A percentile compares a stretch with the other conserved stretches of the same genome.
Evolutionary conservation across 2,888 invertebrate species (phyloP).

Genomic region (Allolobophora icterica): DNA sequence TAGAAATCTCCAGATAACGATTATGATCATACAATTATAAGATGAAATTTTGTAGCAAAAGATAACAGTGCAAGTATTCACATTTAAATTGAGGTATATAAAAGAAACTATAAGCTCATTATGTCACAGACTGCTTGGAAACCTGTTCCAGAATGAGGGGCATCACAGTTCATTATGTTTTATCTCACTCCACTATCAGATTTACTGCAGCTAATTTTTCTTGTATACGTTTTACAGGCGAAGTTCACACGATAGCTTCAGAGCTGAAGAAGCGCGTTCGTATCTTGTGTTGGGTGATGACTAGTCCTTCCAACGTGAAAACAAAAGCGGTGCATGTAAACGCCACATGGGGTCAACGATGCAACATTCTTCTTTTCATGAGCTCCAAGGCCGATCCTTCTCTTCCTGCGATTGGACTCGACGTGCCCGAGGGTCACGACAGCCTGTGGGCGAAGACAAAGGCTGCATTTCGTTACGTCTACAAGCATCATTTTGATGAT

Average conservation of each 20-base stretch:
- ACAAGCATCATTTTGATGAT: slow-evolving; percentile 79
- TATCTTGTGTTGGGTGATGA: slow-evolving; percentile 96
- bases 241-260: slow-evolving; percentile 52
- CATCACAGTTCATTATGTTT: too few relatives aligned
- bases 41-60: neutral
- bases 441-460: slow-evolving; percentile 97
- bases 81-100: neutral
- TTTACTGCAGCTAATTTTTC: neutral
- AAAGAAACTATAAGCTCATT: too few relatives aligned
- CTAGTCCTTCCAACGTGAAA: slow-evolving; percentile 85
- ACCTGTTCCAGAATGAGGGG: neutral
- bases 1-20: too few relatives aligned
- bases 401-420: slow-evolving; percentile 78
- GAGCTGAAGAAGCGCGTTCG: slow-evolving; percentile 78
- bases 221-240: slow-evolving; percentile 49
- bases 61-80: neutral
- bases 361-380: slow-evolving; percentile 67
- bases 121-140: too few relatives aligned
- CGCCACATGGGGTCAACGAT: slow-evolving; percentile 92
- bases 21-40: neutral
- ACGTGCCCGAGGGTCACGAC: slow-evolving; percentile 87
- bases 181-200: neutral
- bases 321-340: slow-evolving; percentile 89
- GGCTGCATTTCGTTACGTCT: slow-evolving; percentile 86
- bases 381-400: slow-evolving; percentile 71